Evolutionary conservation across 2,113 vertebrate species (phyloP).

Genomic region (Brienomyrus brachyistius): DNA sequence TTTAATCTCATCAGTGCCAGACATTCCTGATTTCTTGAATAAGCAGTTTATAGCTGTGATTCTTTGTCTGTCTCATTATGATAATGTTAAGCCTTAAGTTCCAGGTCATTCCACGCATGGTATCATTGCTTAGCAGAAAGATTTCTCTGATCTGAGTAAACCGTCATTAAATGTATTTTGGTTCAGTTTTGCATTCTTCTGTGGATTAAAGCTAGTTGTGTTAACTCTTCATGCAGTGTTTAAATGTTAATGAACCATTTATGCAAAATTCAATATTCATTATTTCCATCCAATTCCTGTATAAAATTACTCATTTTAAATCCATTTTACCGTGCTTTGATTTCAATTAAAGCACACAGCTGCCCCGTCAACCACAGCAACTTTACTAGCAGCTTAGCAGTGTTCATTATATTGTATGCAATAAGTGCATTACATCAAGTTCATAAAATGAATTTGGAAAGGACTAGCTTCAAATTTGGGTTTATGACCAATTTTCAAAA

Average conservation of each 20-base stretch:
- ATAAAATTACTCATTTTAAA: slow-evolving; percentile 17
- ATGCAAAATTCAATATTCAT: slow-evolving; percentile 8
- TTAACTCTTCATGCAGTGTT: not conserved
- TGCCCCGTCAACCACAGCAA: not conserved
- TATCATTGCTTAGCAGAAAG: not conserved
- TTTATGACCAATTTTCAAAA: not conserved
- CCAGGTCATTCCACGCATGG: not conserved
- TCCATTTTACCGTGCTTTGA: slow-evolving; percentile 15
- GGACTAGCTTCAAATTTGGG: not conserved
- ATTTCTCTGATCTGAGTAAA: not conserved
- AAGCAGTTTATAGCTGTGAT: not conserved
- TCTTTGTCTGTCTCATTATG: not conserved
- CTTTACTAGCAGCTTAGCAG: not conserved
- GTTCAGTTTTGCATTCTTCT: not conserved
- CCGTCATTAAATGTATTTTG: not conserved
- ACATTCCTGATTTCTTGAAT: not conserved
- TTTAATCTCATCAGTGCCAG: not conserved
- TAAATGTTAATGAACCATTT: slow-evolving; percentile 17
- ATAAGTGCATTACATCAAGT: not conserved
- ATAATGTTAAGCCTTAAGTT: not conserved
- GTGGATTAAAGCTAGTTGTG: not conserved
- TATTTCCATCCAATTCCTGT: slow-evolving; percentile 9
- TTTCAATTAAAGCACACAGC: slow-evolving; percentile 14
- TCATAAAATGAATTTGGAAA: not conserved
- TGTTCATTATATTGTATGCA: not conserved